Conservation (phyloP, 2,113 vertebrate species). For the Bungarus multicinctus region DNA sequence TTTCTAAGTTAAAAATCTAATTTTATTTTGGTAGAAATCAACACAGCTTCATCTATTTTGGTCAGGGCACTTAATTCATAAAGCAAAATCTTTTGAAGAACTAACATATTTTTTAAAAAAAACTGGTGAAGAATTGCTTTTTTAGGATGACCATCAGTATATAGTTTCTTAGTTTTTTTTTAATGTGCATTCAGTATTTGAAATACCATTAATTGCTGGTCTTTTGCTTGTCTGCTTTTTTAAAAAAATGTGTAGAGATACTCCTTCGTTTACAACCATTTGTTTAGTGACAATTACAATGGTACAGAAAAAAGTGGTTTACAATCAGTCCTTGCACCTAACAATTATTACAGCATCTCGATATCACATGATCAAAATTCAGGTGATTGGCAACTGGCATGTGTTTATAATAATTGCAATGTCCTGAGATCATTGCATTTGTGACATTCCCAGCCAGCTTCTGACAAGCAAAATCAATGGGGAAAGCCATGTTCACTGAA, state of each 20-base stretch:
- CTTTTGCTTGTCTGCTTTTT: background rate
- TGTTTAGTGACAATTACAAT: background rate
- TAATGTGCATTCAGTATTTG: background rate
- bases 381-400: background rate
- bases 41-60: background rate
- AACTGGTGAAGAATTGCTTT: background rate
- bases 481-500: too few species aligned
- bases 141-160: background rate
- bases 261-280: background rate
- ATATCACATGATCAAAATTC: background rate
- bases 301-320: background rate
- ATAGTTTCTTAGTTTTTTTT: background rate
- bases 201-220: background rate
- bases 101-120: background rate
- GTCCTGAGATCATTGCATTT: background rate
- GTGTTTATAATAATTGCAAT: background rate
- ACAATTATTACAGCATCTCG: background rate
- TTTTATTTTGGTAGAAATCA: background rate
- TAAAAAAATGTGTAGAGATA: background rate
- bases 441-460: background rate
- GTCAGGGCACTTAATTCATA: background rate
- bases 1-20: background rate
- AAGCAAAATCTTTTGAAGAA: background rate
- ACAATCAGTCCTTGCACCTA: background rate
- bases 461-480: too few species aligned